Percentiles rank a stretch among this genome's conserved stretches.
Conservation (phyloP, 2,113 vertebrate species). For the Egretta garzetta region DNA sequence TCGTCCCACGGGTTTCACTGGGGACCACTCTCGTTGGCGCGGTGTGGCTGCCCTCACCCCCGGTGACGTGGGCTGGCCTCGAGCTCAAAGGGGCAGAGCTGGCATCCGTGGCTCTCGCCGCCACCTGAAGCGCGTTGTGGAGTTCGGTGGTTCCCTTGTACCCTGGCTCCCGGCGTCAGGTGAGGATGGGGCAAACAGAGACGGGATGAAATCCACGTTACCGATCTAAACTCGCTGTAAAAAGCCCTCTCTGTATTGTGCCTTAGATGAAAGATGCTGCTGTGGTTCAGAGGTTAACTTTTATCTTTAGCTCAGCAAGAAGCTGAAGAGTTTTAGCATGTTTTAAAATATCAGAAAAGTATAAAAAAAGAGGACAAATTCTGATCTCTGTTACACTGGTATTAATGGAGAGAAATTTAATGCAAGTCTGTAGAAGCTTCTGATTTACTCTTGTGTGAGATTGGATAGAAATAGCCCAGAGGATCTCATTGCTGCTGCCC, state of each 20-base stretch:
- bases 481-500: constrained; percentile 25
- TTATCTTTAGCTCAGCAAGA: constrained; percentile 34
- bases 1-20: not conserved
- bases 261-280: constrained; percentile 23
- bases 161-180: not conserved
- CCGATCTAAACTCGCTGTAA: not conserved
- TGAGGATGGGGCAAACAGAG: not conserved
- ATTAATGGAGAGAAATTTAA: constrained; percentile 34
- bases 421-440: constrained; percentile 32
- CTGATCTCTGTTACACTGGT: not conserved
- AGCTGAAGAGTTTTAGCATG: constrained; percentile 12
- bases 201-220: not conserved
- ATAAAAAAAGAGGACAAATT: not conserved
- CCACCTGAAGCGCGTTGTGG: not conserved
- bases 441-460: constrained; percentile 22
- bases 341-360: not conserved
- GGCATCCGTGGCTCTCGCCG: not conserved
- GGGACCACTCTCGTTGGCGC: not conserved
- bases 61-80: not conserved
- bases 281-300: constrained; percentile 48
- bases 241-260: constrained; percentile 1
- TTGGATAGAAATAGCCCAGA: constrained; percentile 47
- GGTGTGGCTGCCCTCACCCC: not conserved
- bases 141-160: not conserved
- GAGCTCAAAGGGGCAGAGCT: not conserved